These are phyloP conservation scores for Naja naja DNA, from an alignment of 2,113 vertebrate genomes.

Conservation along the genomic window DNA sequence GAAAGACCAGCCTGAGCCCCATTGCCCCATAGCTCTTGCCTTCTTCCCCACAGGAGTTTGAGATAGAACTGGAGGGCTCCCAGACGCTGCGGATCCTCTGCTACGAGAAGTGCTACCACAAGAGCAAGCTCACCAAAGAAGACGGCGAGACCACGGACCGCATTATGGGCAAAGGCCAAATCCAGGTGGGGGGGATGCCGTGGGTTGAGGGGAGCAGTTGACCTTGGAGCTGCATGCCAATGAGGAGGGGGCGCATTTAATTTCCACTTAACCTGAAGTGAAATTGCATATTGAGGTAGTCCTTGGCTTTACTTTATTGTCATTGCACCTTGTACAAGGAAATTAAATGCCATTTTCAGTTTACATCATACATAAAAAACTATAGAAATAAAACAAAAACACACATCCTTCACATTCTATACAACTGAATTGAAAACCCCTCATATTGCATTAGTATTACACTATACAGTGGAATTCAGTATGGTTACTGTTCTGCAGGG, in stretches of 20 bases:
- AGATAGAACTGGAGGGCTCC: conserved; percentile 94
- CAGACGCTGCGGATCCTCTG: conserved; percentile 89
- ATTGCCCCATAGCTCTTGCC: neutral
- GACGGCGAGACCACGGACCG: conserved; percentile 83
- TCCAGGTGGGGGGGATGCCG: conserved; percentile 74
- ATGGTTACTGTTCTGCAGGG: too few species aligned
- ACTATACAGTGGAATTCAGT: too few species aligned
- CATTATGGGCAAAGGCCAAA: conserved; percentile 89
- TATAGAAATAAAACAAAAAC: too few species aligned
- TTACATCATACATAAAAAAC: too few species aligned
- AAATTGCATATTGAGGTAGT: neutral
- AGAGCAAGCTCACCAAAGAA: conserved; percentile 82
- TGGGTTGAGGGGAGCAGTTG: neutral
- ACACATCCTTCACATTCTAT: too few species aligned
- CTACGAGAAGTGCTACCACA: conserved; percentile 91
- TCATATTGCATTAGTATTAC: too few species aligned
- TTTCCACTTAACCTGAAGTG: neutral
- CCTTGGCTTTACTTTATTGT: neutral
- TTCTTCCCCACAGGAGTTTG: conserved; percentile 82
- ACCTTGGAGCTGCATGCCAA: neutral
- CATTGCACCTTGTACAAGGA: too few species aligned
- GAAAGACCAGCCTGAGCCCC: too few species aligned
- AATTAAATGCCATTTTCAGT: too few species aligned
- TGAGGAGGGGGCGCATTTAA: neutral
- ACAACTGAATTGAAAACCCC: too few species aligned